Base-by-base conservation (phyloP, 2,888 invertebrate species). In the Ptilodon capucinus region DNA sequence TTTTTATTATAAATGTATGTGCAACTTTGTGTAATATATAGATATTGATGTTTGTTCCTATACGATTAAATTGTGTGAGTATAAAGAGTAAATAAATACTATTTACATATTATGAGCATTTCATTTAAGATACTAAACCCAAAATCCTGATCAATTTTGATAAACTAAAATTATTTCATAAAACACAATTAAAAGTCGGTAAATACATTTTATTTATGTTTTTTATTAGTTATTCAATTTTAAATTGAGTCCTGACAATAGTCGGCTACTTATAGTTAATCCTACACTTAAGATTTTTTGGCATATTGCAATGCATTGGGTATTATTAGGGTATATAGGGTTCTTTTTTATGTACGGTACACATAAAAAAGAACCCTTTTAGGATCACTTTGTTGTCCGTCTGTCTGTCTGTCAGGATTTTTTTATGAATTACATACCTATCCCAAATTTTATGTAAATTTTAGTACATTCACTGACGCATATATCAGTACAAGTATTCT, bases 1-100 rank as follows among this genome's bases (percentile, higher is more conserved):
- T 43, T 59, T 54, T 38, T 19, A 38, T 38, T 17, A 38, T 38
- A 18, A 18, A 56, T 53, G n/a, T n/a, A 53, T 48, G 44, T 51
- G 55, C 48, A 47, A 51, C 43, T 62, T 48, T 36, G 25, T 60
- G 50, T 60, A 49, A 46, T 45, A 11, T 35, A 54, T 57, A 64
- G 48, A 57, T 48, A 35, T 61, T 63, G 58, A 51, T 57, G 32
- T 65, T 34, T 65, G 65, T 68, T 68, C 55, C 62, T 73, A 66
- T 51, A 58, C 63, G 44, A 52, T 46, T 49, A 66, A 71, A 70
- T 71, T 66, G 67, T 75, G 67, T 76, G n/a, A n/a, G 72, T 64
- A 70, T 74, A 69, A 48, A 60, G 64, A 65, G 52, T 69, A 62
- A 74, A 76, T 79, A 70, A 73, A 51, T 34, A 59, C 63, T 81